Base-by-base conservation (phyloP, 2,888 invertebrate species). In the Clostera curtula region DNA sequence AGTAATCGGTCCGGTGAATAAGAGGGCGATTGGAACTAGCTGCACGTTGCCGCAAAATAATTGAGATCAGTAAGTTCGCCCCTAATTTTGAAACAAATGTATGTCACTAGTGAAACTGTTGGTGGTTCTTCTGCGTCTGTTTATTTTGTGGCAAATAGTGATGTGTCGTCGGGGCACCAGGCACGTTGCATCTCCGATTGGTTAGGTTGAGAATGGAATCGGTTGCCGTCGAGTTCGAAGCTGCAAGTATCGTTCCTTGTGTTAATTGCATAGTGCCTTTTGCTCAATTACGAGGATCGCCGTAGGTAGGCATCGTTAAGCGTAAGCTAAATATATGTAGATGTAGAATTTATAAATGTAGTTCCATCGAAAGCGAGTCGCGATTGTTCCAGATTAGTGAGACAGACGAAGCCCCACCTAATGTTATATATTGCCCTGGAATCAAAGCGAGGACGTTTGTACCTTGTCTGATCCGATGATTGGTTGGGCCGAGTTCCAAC, bases 231-330 rank as follows among this genome's bases (percentile, higher is more conserved):
- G 58, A 67, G 67, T 66, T 56, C 52, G 41, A 56, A 57, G 64
- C 15, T 64, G 56, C 56, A 65, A 64, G 69, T 66, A 67, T 67
- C 57, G 56, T 49, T 65, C 63, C 66, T 59, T 62, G 60, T 69
- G 65, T 63, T 64, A 56, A 64, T 67, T 76, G 75, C 76, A 76
- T 70, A 72, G 79, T 79, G 77, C 77, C 74, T 79, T 77, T 75
- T 70, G 79, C 76, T 80, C 74, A 73, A 67, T 70, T 67, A 68
- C 61, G 58, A 62, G 66, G 63, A 68, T 50, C 56, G 55, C 56
- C 59, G 53, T 62, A 65, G 55, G 56, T 58, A 56, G 43, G 50
- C 66, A 67, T 56, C 56, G 52, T 56, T 67, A 59, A 56, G 61
- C 49, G 49, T 64, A 66, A 57, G 54, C 43, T 57, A 52, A 57